Evolutionary conservation across 2,113 vertebrate species (phyloP), one percentile per base, ranked within the genome.

Genomic region (Acrocephalus kingi): DNA sequence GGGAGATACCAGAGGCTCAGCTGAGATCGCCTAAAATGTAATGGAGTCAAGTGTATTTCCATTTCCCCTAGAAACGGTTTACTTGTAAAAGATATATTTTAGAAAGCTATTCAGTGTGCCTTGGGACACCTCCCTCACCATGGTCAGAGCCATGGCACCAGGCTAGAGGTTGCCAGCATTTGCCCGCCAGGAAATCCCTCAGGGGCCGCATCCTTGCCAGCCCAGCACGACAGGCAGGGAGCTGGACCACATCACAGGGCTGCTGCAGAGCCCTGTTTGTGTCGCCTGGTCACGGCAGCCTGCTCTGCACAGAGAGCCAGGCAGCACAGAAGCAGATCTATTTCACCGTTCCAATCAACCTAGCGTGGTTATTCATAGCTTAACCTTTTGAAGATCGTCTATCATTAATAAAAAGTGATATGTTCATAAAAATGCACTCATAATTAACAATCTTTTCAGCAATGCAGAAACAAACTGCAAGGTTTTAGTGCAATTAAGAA

Each of bases 11-110:
- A 86, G 52, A 80, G 9, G 22, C n/a, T 75, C 35, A 68, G 16
- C 8, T 84, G 41, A 85, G 67, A 78, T 52, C 15, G 28, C 10
- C 14, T 88, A n/a, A 95, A 91, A 72, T 16, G 31, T 35, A 56
- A 55, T 13, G 25, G 31, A 52, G 11, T n/a, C 1, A 0, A 0
- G 15, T 21, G 43, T 43, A 69, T 17, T 2, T 3, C 4, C 16
- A 28, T 80, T 93, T 88, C 46, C 41, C 66, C 11, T 49, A 31
- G 63, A 73, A 88, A 80, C 11, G 15, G 14, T 41, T 59, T 54
- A 80, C 18, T 27, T 66, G 5, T 11, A 13, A 7, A 51, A 69
- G 9, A 59, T 8, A 11, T 37, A 24, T 55, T 67, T 87, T 7
- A 63, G 55, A 73, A 66, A 55, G 30, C 10, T 88, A 28, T 78